Base-by-base conservation (phyloP, 2,797 vertebrate species). In the Anguilla anguilla region DNA sequence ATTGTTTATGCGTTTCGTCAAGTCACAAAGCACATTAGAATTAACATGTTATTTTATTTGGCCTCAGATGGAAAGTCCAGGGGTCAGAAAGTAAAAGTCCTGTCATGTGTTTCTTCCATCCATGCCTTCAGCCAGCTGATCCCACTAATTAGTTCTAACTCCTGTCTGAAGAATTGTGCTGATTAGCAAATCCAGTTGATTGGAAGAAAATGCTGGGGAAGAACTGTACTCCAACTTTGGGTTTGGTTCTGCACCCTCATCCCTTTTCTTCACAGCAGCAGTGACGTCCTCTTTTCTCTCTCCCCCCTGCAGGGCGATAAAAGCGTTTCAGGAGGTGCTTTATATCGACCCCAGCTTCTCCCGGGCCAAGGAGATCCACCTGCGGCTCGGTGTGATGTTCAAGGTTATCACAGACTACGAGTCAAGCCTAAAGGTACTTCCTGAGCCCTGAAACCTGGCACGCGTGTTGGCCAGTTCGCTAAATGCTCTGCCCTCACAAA, bases 321-420 rank as follows among this genome's bases (percentile, higher is more conserved):
- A 99, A 96, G 97, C 97, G 90, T 99, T 99, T 97, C 98, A 98
- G 94, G 98, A 99, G 95, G 98, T 99, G 96, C 98, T 99, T 95
- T 99, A 99, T 96, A 97, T 99, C 92, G 96, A 99, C 94, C 97
- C 98, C 92, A 95, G 97, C 94, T 99, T 99, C 96, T 97, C 97
- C 93, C 96, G 97, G 95, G 97, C 96, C 93, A 99, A 99, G 96
- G 98, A 99, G 96, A 98, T 99, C 95, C 98, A 99, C 93, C 97
- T 99, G 94, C 97, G 98, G 93, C 97, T 99, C 96, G 98, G 97
- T 92, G 96, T 99, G 94, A 99, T 99, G 97, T 99, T 99, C 95
- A 99, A 99, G 97, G 97, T 99, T 94, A 98, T 98, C 94, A 98
- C 98, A 91, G 97, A 99, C 96, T 98, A 98, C 90, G 97, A 98